Evolutionary conservation across 1,140 invertebrate genomes (phyloP), one percentile per base, ranked within the genome.

Genomic region (Himalopsyche phryganea): DNA sequence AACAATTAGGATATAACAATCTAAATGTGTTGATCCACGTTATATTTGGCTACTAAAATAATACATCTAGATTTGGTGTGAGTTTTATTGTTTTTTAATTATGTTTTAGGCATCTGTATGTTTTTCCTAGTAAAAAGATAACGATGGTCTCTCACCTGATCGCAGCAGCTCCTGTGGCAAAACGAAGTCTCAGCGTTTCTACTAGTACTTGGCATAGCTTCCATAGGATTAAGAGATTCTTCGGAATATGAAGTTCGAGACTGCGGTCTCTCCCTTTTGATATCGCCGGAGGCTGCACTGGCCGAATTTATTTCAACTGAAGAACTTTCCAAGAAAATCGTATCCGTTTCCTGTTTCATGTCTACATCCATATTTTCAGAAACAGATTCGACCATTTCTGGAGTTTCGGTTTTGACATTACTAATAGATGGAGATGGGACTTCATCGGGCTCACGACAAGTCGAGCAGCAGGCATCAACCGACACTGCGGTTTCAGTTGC

Each of bases 281-380:
- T 33, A 13, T 45, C 45, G 17, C 33, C 19, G 6, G 44, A n/a
- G 40, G 32, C n/a, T 10, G 28, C 14, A 40, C 35, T 9, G 10
- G 45, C 17, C 4, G 38, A 17, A 20, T 14, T 52, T 5, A 40
- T 40, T 13, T 17, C 15, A 5, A 3, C n/a, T 3, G 33, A 35
- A 35, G 38, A 11, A 15, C 40, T 47, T 13, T 3, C 23, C 13
- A 38, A 47, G 11, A 51, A 18, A 20, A 53, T 50, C 5, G 13
- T n/a, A 32, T 47, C 55, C 1, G 40, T 38, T 41, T 63, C 61
- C 14, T 46, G 61, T 47, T 63, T 63, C 0, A 58, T 40, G 28
- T 62, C 60, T 6, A 62, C 50, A 10, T 58, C 56, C 61, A 63
- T 62, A 10, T 32, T 42, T n/a, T 61, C 60, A 1, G 36, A 17